Evolutionary conservation across 1,140 invertebrate species (phyloP).

Genomic region (Xylocopa sonorina): DNA sequence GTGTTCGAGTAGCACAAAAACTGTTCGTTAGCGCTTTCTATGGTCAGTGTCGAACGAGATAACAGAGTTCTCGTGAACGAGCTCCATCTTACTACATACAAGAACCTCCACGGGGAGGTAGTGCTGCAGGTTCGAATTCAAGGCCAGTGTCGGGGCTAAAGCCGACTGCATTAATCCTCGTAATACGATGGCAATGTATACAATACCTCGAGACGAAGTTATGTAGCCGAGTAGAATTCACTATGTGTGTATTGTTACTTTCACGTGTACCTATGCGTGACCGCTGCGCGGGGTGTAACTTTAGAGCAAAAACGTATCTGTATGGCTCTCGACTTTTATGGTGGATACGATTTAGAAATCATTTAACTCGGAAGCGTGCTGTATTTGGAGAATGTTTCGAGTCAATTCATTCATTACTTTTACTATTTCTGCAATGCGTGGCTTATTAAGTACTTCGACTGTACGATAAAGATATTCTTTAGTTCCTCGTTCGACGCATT

Average conservation of each 20-base stretch:
- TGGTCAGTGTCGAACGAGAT: slow-evolving; percentile 33
- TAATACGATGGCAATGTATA: slow-evolving; percentile 17
- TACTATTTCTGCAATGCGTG: too few species aligned
- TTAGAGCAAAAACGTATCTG: not conserved
- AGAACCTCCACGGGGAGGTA: slow-evolving; percentile 40
- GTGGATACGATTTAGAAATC: not conserved
- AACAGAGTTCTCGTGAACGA: slow-evolving; percentile 19
- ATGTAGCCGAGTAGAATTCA: slow-evolving; percentile 17
- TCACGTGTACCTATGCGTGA: not conserved
- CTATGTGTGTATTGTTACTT: slow-evolving; percentile 11
- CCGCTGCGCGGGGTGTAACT: not conserved
- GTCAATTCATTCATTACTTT: too few species aligned
- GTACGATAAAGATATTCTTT: too few species aligned
- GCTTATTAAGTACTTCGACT: too few species aligned
- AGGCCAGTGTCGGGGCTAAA: slow-evolving; percentile 66
- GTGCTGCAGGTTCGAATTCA: slow-evolving; percentile 41
- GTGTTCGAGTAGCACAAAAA: slow-evolving; percentile 33
- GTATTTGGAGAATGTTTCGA: not conserved
- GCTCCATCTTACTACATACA: too few species aligned
- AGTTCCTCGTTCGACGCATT: too few species aligned
- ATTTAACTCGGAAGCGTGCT: not conserved
- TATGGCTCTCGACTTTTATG: not conserved
- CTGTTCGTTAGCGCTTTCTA: slow-evolving; percentile 49
- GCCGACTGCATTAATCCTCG: slow-evolving; percentile 30
- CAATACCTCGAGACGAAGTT: not conserved